Base-by-base conservation (phyloP, 2,888 invertebrate genomes). In the Spodoptera picta region DNA sequence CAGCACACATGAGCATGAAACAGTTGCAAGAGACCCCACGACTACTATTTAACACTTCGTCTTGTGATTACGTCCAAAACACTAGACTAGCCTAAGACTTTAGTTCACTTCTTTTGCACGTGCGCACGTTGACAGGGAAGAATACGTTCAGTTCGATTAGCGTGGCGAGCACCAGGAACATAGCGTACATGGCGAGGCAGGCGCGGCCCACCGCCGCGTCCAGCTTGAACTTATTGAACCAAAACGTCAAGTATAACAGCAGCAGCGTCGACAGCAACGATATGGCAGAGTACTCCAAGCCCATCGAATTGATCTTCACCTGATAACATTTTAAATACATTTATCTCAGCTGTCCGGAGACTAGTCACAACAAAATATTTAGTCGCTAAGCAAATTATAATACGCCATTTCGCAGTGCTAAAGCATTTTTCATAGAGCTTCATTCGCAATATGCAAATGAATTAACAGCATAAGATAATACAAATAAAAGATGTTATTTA, bases 91-190 rank as follows among this genome's bases (percentile, higher is more conserved):
- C 68, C 82, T 91, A 92, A 80, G 87, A 87, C 71, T 89, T 90
- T 66, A 92, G 87, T 86, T 93, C 93, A 79, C 82, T 88, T 87
- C 96, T 95, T 87, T 95, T 96, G 93, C 98, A 98, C 69, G 98
- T 97, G 79, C 98, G 98, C 80, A 97, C 95, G 93, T 98, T 98
- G 82, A 98, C 98, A 82, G 96, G 96, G 95, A 98, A 98, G 96
- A 98, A 98, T 74, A 98, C 97, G 92, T 98, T 98, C 84, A 98
- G 96, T 95, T 98, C 98, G 85, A 98, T 98, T 81, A 98, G 95
- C 73, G 98, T 98, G 59, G 98, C 98, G 77, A 98, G 95, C 58
- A 98, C 96, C 71, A 98, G 96, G 89, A 98, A 98, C 80, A 97
- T 96, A 67, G 97, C 96, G 92, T 99, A 98, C 96, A 98, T 98